Evolutionary conservation across 1,140 invertebrate species (phyloP).

Genomic region (Euborellia annulipes): DNA sequence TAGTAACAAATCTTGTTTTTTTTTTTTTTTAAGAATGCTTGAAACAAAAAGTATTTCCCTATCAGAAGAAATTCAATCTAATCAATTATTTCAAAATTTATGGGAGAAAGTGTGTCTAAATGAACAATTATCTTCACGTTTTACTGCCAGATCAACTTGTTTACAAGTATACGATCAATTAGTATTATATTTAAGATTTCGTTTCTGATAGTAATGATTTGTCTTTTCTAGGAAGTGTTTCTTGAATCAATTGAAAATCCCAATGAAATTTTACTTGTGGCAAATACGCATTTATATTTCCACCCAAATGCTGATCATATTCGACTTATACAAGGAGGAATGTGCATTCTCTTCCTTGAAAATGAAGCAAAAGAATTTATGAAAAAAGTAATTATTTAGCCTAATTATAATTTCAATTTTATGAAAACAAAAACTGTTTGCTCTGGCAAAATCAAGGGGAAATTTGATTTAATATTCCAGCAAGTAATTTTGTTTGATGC

Average conservation of each 20-base stretch:
- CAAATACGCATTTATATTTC: slow-evolving; percentile 86
- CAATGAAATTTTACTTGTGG: slow-evolving; percentile 48
- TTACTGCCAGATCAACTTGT: slow-evolving; percentile 45
- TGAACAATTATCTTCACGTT: slow-evolving; percentile 35
- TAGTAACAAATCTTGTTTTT: not conserved
- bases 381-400: slow-evolving; percentile 27
- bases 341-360: slow-evolving; percentile 39
- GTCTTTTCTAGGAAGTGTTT: slow-evolving; percentile 32
- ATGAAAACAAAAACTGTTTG: no score
- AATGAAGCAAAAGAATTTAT: slow-evolving; percentile 29
- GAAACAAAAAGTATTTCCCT: slow-evolving; percentile 33
- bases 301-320: slow-evolving; percentile 78
- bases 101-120: slow-evolving; percentile 44
- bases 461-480: no score
- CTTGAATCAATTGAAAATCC: slow-evolving; percentile 42
- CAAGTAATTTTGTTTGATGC: no score
- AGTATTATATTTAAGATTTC: no score
- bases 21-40: slow-evolving; percentile 26
- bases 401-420: no score
- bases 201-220: no score
- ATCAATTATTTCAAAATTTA: slow-evolving; percentile 36
- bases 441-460: no score
- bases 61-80: slow-evolving; percentile 35
- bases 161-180: slow-evolving; percentile 1
- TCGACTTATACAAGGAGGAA: slow-evolving; percentile 57